Conservation (phyloP, 2,113 vertebrate genomes). For the Fregetta grallaria region DNA sequence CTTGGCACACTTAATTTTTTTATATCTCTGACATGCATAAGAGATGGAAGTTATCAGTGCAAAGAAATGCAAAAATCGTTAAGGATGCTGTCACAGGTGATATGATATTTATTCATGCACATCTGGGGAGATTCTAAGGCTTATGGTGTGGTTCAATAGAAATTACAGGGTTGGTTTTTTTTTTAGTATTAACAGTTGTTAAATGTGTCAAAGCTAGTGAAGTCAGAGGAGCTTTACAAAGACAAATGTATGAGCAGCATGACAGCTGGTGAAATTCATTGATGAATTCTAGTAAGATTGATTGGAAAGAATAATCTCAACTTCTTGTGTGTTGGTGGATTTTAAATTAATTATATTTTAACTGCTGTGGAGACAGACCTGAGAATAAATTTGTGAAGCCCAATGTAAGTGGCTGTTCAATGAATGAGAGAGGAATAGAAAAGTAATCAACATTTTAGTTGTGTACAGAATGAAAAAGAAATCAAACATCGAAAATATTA, state of each 20-base stretch:
- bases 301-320: constrained; percentile 28
- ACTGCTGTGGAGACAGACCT: constrained; percentile 6
- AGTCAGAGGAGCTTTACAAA: constrained; percentile 21
- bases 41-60: not conserved
- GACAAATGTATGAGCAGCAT: not conserved
- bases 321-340: not conserved
- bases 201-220: constrained; percentile 28
- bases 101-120: constrained; percentile 37
- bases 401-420: not conserved
- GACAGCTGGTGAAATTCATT: constrained; percentile 47
- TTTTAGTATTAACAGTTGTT: constrained; percentile 14
- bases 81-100: constrained; percentile 43
- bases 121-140: not conserved
- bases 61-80: constrained; percentile 37
- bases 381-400: constrained; percentile 11
- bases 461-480: constrained; percentile 52
- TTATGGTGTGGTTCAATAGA: constrained; percentile 2
- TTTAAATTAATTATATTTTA: constrained; percentile 55
- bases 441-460: constrained; percentile 43
- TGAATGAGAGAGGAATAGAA: constrained; percentile 8
- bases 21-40: not conserved
- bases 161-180: constrained; percentile 24
- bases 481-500: constrained; percentile 57
- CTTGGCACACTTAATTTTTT: constrained; percentile 7
- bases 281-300: constrained; percentile 29